Base-by-base conservation (phyloP, 2,888 invertebrate species). In the Dicranocentrus wangi region DNA sequence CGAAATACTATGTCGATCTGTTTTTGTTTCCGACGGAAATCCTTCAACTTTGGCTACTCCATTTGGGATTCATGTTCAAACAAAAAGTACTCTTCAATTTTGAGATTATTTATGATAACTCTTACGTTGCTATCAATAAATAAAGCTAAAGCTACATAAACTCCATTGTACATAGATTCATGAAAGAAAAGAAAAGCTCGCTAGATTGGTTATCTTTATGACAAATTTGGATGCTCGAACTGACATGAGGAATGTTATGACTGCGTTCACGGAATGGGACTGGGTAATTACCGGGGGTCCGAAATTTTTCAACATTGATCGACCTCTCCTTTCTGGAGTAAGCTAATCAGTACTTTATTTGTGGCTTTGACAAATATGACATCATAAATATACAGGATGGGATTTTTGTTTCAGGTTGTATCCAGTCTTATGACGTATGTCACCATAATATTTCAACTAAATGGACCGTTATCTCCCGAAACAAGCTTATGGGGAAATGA, bases 351-450 rank as follows among this genome's bases (percentile, higher is more conserved):
- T n/a, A n/a, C n/a, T n/a, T n/a, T n/a, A n/a, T n/a, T n/a, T n/a
- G n/a, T n/a, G n/a, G n/a, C n/a, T n/a, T n/a, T n/a, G n/a, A n/a
- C n/a, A n/a, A n/a, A n/a, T n/a, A 19, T n/a, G 7, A 55, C 55
- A 53, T 42, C 13, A 58, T 58, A 39, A 39, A 13, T 39, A 5
- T 39, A 5, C 39, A 39, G 13, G 51, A 51, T 51, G 13, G 28
- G 19, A 32, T 15, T 39, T 69, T 23, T 32, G 47, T 19, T 63
- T 66, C 7, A 55, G 83, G 82, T 82, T 47, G 68, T 82, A 10
- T 83, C 83, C 32, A 83, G 83, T 63, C 32, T 83, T 17, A 83
- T 83, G 82, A 82, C 83, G 7, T 83, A 83, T 39, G 80, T 83
- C 13, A 82, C 82, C n/a, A 83, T 83, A 17, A 68, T 83, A 10